Evolutionary conservation across 1,140 invertebrate species (phyloP).

Genomic region (Drosophila novamexicana): DNA sequence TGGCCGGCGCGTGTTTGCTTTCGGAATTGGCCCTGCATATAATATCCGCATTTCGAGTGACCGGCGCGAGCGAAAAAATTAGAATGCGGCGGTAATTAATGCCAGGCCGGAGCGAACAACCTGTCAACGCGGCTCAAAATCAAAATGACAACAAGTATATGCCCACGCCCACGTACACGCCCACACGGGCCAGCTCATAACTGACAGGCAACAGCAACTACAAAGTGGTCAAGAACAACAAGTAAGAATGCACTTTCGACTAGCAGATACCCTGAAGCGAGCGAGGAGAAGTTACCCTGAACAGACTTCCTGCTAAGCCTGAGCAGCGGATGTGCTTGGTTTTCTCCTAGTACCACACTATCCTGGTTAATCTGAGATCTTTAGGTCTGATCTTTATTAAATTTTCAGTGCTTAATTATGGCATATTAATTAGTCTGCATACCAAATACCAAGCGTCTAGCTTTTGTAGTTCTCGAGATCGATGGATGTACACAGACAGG

Average conservation of each 20-base stretch:
- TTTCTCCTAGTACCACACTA: no score
- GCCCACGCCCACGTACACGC: conserved; percentile 33
- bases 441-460: no score
- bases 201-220: conserved; percentile 27
- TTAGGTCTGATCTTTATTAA: no score
- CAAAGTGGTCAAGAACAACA: conserved; percentile 47
- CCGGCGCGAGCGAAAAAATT: conserved; percentile 15
- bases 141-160: conserved; percentile 64
- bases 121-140: conserved; percentile 65
- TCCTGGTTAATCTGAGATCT: no score
- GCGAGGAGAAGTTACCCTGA: no score
- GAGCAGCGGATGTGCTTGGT: no score
- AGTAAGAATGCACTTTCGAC: neutral
- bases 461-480: no score
- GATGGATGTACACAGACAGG: no score
- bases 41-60: conserved; percentile 66
- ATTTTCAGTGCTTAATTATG: no score
- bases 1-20: conserved; percentile 47
- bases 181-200: conserved; percentile 3
- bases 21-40: conserved; percentile 35
- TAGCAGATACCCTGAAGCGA: no score
- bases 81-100: conserved; percentile 70
- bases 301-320: no score
- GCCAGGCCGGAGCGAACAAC: conserved; percentile 45
- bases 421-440: no score